These are phyloP conservation scores for Zaprionus taronus DNA, from an alignment of 1,140 invertebrate species.

Conservation along the genomic window DNA sequence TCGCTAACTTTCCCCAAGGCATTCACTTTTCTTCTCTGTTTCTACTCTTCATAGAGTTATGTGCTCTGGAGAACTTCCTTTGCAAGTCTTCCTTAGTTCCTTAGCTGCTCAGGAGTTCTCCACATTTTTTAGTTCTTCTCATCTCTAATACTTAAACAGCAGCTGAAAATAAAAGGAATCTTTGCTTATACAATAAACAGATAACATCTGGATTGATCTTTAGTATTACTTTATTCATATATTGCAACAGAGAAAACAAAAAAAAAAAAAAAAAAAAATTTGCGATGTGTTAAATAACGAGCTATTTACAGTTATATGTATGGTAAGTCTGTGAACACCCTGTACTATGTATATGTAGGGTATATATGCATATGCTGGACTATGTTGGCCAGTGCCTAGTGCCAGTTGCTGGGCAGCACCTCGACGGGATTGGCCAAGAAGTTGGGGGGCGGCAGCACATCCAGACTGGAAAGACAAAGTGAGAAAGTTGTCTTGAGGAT, in stretches of 20 bases:
- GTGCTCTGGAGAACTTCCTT: no score
- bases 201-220: slow-evolving; percentile 1
- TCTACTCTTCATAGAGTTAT: no score
- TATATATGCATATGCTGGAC: slow-evolving; percentile 19
- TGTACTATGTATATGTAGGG: slow-evolving; percentile 6
- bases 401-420: slow-evolving; percentile 64
- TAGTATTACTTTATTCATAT: slow-evolving; percentile 34
- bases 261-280: slow-evolving; percentile 3
- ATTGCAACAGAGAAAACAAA: slow-evolving; percentile 17
- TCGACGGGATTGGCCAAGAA: slow-evolving; percentile 61
- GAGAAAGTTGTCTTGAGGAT: neutral
- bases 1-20: no score
- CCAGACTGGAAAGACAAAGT: slow-evolving; percentile 41
- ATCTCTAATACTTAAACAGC: no score
- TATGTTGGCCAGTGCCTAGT: slow-evolving; percentile 30
- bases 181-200: neutral
- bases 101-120: no score
- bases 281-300: slow-evolving; percentile 18
- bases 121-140: no score
- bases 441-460: slow-evolving; percentile 56
- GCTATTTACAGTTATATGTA: slow-evolving; percentile 53
- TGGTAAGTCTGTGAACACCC: slow-evolving; percentile 1
- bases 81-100: no score
- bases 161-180: no score
- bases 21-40: no score